Percentiles rank a stretch among this genome's conserved stretches.
Conservation (phyloP, 2,113 vertebrate species). For the Aegithalos caudatus region DNA sequence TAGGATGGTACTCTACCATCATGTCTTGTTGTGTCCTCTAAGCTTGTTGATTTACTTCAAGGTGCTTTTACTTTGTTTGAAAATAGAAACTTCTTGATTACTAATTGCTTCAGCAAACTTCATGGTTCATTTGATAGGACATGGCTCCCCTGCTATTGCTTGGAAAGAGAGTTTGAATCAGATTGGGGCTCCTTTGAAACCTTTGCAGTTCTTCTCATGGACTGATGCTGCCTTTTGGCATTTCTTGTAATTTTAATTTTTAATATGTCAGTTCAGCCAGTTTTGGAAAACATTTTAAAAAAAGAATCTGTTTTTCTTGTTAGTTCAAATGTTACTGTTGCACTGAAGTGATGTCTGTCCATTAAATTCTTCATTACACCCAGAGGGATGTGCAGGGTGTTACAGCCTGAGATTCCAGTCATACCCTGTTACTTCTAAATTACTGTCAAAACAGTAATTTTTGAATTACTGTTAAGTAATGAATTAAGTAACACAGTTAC, state of each 20-base stretch:
- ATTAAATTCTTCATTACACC: background rate
- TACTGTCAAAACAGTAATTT: background rate
- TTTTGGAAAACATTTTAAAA: background rate
- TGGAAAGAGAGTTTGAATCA: background rate
- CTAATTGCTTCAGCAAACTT: background rate
- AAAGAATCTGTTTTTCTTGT: background rate
- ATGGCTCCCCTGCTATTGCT: background rate
- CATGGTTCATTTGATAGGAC: background rate
- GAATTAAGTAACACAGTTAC: no score
- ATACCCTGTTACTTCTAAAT: background rate
- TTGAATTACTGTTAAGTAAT: background rate
- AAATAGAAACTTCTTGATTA: background rate
- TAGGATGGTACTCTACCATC: background rate
- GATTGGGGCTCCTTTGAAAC: background rate
- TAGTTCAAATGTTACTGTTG: background rate
- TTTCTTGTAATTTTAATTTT: background rate
- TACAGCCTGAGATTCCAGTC: background rate
- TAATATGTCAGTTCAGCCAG: background rate
- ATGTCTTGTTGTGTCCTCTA: background rate
- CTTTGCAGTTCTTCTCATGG: background rate
- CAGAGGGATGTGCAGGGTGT: background rate
- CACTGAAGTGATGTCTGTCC: background rate
- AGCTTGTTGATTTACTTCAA: background rate
- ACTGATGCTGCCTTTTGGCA: background rate
- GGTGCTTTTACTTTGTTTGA: background rate